Percentiles rank a stretch among this genome's conserved stretches.
These are phyloP conservation scores for Andrena cerasifolii DNA, from an alignment of 1,140 invertebrate genomes.

Conservation along the genomic window DNA sequence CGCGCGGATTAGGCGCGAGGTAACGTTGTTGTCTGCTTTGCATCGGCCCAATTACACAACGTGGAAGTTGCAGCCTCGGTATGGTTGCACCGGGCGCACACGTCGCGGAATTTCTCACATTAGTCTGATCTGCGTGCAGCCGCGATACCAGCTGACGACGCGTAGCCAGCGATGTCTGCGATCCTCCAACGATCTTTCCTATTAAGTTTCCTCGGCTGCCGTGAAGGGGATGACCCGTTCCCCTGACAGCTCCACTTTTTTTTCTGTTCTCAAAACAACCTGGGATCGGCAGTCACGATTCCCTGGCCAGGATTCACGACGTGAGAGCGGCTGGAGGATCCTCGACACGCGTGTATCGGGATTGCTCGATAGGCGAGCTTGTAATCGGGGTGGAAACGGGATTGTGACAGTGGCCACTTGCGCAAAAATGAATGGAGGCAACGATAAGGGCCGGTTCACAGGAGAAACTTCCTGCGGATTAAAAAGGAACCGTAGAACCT, in stretches of 20 bases:
- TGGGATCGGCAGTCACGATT: conserved; percentile 71
- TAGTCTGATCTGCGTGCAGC: conserved; percentile 5
- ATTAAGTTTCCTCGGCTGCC: conserved; percentile 21
- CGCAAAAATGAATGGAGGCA: too few relatives aligned
- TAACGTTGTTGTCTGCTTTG: conserved; percentile 1
- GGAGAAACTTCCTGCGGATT: too few relatives aligned
- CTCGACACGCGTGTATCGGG: neutral
- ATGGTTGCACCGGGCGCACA: neutral
- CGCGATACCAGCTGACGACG: neutral
- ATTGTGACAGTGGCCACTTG: too few relatives aligned
- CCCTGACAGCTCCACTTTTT: conserved; percentile 53
- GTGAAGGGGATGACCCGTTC: conserved; percentile 31
- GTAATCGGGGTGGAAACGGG: too few relatives aligned
- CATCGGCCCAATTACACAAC: neutral
- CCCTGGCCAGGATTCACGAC: conserved; percentile 43
- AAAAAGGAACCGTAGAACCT: too few relatives aligned
- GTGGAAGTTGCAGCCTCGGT: neutral
- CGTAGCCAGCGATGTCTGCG: conserved; percentile 17
- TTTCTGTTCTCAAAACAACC: conserved; percentile 54
- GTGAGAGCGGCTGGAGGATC: conserved; percentile 50
- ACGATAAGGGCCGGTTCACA: too few relatives aligned
- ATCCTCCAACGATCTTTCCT: conserved; percentile 37
- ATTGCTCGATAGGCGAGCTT: too few relatives aligned
- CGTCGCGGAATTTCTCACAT: conserved; percentile 19
- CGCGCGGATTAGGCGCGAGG: neutral